Evolutionary conservation across 2,888 invertebrate genomes (phyloP).

Genomic region (Microplitis manilae): DNA sequence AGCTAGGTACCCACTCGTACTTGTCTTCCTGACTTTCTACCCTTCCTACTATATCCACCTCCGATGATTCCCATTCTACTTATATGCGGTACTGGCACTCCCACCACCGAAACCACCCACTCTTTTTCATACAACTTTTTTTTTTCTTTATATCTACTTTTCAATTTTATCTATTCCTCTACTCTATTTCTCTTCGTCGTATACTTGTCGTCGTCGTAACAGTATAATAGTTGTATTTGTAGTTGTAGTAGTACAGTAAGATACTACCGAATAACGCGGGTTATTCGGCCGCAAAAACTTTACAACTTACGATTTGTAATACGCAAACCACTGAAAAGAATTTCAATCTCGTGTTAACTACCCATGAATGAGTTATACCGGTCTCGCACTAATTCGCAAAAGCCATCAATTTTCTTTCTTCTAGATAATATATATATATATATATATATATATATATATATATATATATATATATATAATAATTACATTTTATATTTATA

Average conservation of each 20-base stretch:
- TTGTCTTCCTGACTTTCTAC: conserved; percentile 25
- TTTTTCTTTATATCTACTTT: conserved; percentile 32
- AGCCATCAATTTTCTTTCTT: background rate
- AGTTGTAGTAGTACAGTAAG: conserved; percentile 6
- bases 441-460: too few species aligned
- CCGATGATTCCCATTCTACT: conserved; percentile 11
- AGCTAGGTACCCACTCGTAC: conserved; percentile 27
- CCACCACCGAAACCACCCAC: conserved; percentile 7
- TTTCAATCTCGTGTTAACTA: conserved; percentile 63
- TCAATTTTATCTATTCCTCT: conserved; percentile 46
- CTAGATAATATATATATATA: background rate
- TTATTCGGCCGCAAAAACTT: conserved; percentile 57
- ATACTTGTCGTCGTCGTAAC: background rate
- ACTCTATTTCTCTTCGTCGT: conserved; percentile 36
- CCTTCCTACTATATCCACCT: conserved; percentile 14
- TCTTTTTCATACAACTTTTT: conserved; percentile 15
- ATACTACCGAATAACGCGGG: conserved; percentile 23
- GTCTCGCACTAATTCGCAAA: conserved; percentile 30
- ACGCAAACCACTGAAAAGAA: conserved; percentile 19
- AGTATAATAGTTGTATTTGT: too few species aligned
- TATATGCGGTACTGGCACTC: conserved; percentile 8
- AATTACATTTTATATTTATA: too few species aligned
- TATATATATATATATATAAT: too few species aligned
- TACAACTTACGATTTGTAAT: conserved; percentile 60
- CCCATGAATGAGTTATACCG: conserved; percentile 70